Percentiles rank a stretch among this genome's conserved stretches.
phyloP scores from a whole-genome alignment of 2,113 vertebrate species.

The Megaceryle maxima region DNA sequence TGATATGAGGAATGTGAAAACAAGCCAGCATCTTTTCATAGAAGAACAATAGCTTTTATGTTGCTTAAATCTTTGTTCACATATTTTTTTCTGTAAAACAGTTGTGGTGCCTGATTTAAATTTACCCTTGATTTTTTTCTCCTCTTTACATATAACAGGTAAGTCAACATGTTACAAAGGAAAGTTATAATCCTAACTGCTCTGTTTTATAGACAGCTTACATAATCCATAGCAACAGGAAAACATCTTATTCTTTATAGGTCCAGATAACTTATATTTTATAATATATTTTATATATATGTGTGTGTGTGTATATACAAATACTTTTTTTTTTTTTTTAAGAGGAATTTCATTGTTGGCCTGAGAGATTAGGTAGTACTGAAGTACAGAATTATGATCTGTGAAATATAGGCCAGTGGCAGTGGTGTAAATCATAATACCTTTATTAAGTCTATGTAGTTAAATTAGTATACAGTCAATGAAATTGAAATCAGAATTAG shows the following conservation, averaged over 20 bases:
- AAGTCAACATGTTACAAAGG: neutral
- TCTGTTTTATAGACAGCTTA: neutral
- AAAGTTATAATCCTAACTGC: neutral
- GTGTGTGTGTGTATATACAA: neutral
- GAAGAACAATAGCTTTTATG: neutral
- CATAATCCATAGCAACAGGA: neutral
- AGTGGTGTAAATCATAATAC: neutral
- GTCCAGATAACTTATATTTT: neutral
- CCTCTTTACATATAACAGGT: neutral
- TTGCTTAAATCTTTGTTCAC: neutral
- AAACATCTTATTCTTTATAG: neutral
- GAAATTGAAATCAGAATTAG: conserved; percentile 11
- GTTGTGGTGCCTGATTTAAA: neutral
- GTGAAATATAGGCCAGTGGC: neutral
- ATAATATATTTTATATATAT: neutral
- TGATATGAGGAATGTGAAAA: neutral
- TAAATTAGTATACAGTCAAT: conserved; percentile 9
- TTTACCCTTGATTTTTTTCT: neutral
- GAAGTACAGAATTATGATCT: neutral
- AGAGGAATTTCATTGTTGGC: neutral
- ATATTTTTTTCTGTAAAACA: neutral
- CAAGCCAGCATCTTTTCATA: neutral
- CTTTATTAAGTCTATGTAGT: neutral
- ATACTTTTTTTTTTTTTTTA: neutral
- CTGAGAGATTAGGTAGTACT: neutral